These are phyloP conservation scores for Cyclura pinguis DNA, from an alignment of 2,797 vertebrate species.

Conservation along the genomic window DNA sequence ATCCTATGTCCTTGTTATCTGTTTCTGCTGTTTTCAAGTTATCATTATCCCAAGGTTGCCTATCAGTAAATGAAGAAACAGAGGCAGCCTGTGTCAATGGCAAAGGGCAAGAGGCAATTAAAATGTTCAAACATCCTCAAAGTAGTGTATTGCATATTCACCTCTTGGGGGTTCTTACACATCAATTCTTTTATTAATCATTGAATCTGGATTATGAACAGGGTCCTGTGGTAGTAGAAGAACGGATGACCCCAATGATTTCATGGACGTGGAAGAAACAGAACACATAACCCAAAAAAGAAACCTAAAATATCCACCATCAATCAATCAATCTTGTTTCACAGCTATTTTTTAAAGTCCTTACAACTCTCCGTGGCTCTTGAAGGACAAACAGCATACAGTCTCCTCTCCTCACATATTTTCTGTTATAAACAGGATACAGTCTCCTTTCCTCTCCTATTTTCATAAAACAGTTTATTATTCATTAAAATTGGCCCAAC, in stretches of 20 bases:
- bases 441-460: conserved; percentile 20
- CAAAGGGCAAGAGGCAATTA: conserved; percentile 53
- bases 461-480: conserved; percentile 27
- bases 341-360: not conserved
- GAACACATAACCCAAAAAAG: not conserved
- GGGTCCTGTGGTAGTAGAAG: conserved; percentile 32
- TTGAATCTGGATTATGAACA: conserved; percentile 53
- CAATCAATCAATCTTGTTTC: conserved; percentile 9
- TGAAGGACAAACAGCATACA: conserved; percentile 11
- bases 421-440: conserved; percentile 7
- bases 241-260: conserved; percentile 38
- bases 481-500: not conserved
- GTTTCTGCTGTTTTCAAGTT: conserved; percentile 33
- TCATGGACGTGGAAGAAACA: conserved; percentile 42
- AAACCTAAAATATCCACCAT: not conserved
- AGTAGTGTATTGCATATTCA: not conserved
- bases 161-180: conserved; percentile 28
- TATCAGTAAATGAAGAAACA: conserved; percentile 31
- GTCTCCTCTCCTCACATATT: conserved; percentile 17
- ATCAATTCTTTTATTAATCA: conserved; percentile 49
- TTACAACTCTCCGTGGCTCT: not conserved
- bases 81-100: not conserved
- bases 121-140: conserved; percentile 38
- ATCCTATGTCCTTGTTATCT: not conserved
- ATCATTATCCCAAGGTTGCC: conserved; percentile 46